Evolutionary conservation across 1,140 invertebrate species (phyloP).

Genomic region (Triops cancriformis): DNA sequence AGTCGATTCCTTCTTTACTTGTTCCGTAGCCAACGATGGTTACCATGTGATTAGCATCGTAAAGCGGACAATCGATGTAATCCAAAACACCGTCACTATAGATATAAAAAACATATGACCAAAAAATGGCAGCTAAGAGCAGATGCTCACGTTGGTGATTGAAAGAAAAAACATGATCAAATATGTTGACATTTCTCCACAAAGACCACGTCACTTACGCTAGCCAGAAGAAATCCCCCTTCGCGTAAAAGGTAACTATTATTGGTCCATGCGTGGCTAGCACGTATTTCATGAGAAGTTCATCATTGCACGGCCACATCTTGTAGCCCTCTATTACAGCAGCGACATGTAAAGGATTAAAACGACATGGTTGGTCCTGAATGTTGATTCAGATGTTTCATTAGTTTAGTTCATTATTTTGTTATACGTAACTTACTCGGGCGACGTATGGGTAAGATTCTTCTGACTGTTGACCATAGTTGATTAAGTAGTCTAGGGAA

Average conservation of each 20-base stretch:
- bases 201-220: neutral
- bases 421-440: constrained; percentile 10
- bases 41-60: constrained; percentile 41
- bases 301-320: neutral
- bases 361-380: neutral
- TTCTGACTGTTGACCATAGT: neutral
- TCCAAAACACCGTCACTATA: constrained; percentile 34
- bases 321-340: neutral
- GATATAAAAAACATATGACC: neutral
- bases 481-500: constrained; percentile 16
- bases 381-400: neutral
- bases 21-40: constrained; percentile 45
- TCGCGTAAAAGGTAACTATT: constrained; percentile 43
- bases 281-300: constrained; percentile 35
- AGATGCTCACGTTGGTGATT: too few species aligned
- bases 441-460: constrained; percentile 31
- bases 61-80: constrained; percentile 30
- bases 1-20: constrained; percentile 42
- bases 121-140: neutral
- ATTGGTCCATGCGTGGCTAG: constrained; percentile 40
- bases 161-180: too few species aligned
- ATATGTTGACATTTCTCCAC: neutral
- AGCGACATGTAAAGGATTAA: neutral
- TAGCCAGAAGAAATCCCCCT: constrained; percentile 37
- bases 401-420: neutral